Base-by-base conservation (phyloP, 2,113 vertebrate species). In the Bucco capensis region DNA sequence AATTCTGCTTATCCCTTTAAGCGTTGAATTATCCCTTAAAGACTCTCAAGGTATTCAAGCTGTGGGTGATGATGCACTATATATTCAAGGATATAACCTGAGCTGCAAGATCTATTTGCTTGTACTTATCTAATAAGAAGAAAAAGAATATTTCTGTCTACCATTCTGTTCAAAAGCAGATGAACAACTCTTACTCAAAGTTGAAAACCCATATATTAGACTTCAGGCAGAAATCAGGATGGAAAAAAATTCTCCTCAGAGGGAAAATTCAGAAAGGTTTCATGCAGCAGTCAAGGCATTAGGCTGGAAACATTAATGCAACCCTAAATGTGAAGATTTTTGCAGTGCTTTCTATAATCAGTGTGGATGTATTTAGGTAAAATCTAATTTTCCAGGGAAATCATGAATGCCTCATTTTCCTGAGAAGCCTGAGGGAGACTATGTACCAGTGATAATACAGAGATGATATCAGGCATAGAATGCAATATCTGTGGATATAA, bases 351-450 rank as follows among this genome's bases (percentile, higher is more conserved):
- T 81, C 51, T 89, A 67, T 73, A 84, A 94, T 94, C 54, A 81
- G 21, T n/a, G 42, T 69, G 61, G 83, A 90, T 79, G 50, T 76
- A 88, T 78, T 93, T 95, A 94, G 61, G 93, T 78, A 94, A 95
- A 92, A 95, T 86, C 56, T 83, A 88, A 92, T 92, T 94, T 95
- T 93, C 78, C 47, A 83, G 72, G 88, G 88, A 89, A 96, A 92
- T 89, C 30, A 85, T 70, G 90, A 94, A 90, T 47, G 81, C 47
- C 38, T 93, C 42, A 62, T 94, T 94, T 95, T 92, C 78, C 37
- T 13, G 12, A 90, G 90, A 62, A 92, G 86, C 92, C 91, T 73
- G 58, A 73, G 66, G 92, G 88, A 89, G 74, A 78, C 78, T 84
- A 22, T 40, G 62, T 70, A 89, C 93, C 67, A 87, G 78, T 86